Conservation (phyloP, 1,140 invertebrate species). For the Leptopilina clavipes region DNA sequence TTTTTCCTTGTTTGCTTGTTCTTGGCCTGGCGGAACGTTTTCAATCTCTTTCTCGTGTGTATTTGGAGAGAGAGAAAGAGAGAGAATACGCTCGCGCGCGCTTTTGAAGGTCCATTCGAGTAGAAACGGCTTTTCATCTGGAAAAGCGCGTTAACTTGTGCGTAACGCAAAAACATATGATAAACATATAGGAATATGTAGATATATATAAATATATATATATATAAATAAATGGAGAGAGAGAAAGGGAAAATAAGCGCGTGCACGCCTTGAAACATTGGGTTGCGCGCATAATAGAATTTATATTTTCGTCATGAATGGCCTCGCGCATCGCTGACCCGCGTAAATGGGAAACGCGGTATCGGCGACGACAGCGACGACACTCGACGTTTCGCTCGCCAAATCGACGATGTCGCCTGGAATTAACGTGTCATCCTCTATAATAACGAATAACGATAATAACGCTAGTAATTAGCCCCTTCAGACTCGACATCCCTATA, state of each 20-base stretch:
- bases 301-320: constrained; percentile 69
- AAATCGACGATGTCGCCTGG: constrained; percentile 56
- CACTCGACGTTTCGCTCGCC: constrained; percentile 56
- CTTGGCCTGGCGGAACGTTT: neutral
- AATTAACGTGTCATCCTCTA: constrained; percentile 56
- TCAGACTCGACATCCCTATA: constrained; percentile 1
- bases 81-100: no score
- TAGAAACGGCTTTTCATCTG: constrained; percentile 54
- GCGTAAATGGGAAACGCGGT: constrained; percentile 60
- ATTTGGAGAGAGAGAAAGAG: no score
- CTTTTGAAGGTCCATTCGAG: constrained; percentile 48
- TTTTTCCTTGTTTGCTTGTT: no score
- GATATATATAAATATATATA: constrained; percentile 41
- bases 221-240: constrained; percentile 24
- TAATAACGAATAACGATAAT: constrained; percentile 59
- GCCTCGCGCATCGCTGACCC: constrained; percentile 67
- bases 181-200: constrained; percentile 57
- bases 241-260: neutral
- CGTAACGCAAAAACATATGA: constrained; percentile 64
- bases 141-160: constrained; percentile 63
- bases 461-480: constrained; percentile 53
- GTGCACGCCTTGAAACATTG: constrained; percentile 42
- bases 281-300: constrained; percentile 58
- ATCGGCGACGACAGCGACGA: constrained; percentile 53
- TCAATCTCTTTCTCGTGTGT: no score